Base-by-base conservation (phyloP, 2,113 vertebrate species). In the Thunnus maccoyii region DNA sequence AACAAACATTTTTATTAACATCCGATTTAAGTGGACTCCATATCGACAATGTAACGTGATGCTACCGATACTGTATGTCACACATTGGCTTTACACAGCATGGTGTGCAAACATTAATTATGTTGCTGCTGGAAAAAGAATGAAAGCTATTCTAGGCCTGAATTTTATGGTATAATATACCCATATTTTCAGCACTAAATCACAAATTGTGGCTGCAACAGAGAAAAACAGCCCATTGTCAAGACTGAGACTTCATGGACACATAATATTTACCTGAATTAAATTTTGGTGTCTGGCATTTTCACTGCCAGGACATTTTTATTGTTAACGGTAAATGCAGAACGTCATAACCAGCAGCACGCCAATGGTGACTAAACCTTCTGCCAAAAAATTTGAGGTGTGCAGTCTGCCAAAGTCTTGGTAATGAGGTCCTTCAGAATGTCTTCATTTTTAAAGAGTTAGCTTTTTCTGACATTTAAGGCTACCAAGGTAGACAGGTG, bases 1-100 rank as follows among this genome's bases (percentile, higher is more conserved):
- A 86, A 77, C 82, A 91, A 73, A 91, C 87, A 78, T 70, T 73
- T 30, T 72, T 90, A 89, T 91, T 86, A 91, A 91, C 92, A 92
- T 84, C 83, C 83, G 71, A 84, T 86, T 66, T 52, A 80, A 85
- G 72, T 72, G 69, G 76, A 85, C 82, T 51, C 77, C 5, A 1
- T 67, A 91, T 88, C 52, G 86, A 92, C 89, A 52, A 2, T 3
- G 91, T 85, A 94, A 92, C 8, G 1, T 3, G 83, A 93, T 73
- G 48, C 88, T n/a, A 57, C 52, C 46, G 41, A 20, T 61, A 76
- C 64, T 76, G 63, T 61, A 15, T 88, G 85, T 84, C 83, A 67
- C 82, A 71, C 87, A 48, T 84, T 77, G 76, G 71, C 17, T 32
- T 78, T 86, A 78, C 89, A 84, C 84, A 61, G 80, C 78, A 65